Conservation (phyloP, 23 tunicate species). For the Halocynthia aurantium region DNA sequence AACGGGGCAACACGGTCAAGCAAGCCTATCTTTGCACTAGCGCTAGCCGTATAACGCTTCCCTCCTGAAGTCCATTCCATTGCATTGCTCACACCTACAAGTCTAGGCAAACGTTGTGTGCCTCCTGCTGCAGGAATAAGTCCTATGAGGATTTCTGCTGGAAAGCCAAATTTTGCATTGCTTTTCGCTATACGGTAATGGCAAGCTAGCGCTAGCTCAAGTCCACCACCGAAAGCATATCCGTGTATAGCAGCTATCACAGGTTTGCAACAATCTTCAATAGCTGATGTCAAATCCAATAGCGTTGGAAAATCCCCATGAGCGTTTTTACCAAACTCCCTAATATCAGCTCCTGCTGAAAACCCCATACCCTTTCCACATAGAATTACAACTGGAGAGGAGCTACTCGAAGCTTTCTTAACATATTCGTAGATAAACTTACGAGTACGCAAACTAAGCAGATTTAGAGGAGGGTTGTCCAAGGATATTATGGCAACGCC, state of each 20-base stretch:
- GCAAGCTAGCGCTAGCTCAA: constrained; percentile 56
- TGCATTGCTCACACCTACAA: constrained; percentile 30
- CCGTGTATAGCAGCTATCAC: constrained; percentile 47
- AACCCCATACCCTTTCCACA: constrained; percentile 46
- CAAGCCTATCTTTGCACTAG: constrained; percentile 3
- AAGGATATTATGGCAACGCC: constrained; percentile 34
- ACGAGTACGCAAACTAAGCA: constrained; percentile 19
- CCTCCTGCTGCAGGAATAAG: constrained; percentile 67
- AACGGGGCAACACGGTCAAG: constrained; percentile 9
- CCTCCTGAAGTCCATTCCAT: constrained; percentile 31
- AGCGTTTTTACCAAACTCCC: constrained; percentile 30
- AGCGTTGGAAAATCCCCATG: constrained; percentile 21
- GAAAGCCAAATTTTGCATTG: constrained; percentile 30
- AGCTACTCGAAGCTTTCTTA: constrained; percentile 8
- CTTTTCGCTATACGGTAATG: constrained; percentile 39
- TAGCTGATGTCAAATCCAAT: constrained; percentile 22
- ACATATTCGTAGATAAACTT: constrained; percentile 6
- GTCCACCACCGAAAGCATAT: constrained; percentile 46
- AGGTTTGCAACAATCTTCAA: constrained; percentile 28
- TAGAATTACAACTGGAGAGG: neutral
- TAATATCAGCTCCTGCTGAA: constrained; percentile 75
- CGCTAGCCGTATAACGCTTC: constrained; percentile 24
- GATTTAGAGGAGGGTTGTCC: constrained; percentile 47
- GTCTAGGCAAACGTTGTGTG: constrained; percentile 56
- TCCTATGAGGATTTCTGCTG: constrained; percentile 48